phyloP scores from a whole-genome alignment of 92 coral and sea anemone species.

The Bergia sp. region DNA sequence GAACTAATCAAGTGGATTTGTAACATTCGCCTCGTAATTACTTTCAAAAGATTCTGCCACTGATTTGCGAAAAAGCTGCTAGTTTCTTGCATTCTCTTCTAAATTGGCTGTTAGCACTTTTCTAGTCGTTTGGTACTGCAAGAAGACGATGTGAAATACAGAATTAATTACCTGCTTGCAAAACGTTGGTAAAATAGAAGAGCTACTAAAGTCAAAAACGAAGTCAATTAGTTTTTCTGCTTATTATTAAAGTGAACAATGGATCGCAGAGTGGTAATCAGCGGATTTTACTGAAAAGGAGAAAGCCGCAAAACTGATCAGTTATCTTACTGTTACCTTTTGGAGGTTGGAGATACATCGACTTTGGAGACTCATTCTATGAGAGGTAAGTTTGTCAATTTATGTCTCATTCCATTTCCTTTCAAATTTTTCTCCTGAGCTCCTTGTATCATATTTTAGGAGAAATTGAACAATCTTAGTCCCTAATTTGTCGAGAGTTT shows the following conservation, averaged over 20 bases:
- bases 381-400: conserved; percentile 9
- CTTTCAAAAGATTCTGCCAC: not conserved
- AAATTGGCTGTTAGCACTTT: not conserved
- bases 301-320: not conserved
- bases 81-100: not conserved
- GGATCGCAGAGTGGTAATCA: not conserved
- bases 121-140: not conserved
- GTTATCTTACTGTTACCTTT: not conserved
- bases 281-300: not conserved
- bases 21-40: not conserved
- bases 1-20: conserved; percentile 21
- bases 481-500: not conserved
- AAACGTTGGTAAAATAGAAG: not conserved
- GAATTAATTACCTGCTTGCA: not conserved
- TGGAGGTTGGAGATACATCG: not conserved
- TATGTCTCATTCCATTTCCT: not conserved
- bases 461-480: not conserved
- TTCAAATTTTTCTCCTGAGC: not conserved
- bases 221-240: conserved; percentile 8
- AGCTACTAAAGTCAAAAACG: not conserved
- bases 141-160: not conserved
- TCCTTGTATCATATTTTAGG: not conserved
- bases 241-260: conserved; percentile 18
- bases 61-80: not conserved
- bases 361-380: not conserved